phyloP scores from a whole-genome alignment of 2,888 invertebrate genomes.

The Eupithecia exiguata region DNA sequence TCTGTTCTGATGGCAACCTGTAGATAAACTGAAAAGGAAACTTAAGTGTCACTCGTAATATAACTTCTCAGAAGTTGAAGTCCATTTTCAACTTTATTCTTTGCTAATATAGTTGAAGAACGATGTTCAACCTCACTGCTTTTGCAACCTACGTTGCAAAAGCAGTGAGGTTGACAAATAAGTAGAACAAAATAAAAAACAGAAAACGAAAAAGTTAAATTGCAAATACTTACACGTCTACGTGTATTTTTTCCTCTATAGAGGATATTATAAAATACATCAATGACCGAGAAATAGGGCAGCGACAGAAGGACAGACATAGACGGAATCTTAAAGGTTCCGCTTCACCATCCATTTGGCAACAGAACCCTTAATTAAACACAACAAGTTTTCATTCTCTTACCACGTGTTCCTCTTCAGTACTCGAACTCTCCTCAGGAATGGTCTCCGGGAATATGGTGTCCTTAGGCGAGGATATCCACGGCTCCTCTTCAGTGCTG shows the following conservation, averaged over 20 bases:
- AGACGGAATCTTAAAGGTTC: not conserved
- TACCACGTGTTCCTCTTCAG: constrained; percentile 95
- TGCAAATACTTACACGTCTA: too few species aligned
- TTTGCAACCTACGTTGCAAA: too few species aligned
- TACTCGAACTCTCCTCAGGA: constrained; percentile 95
- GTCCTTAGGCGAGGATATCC: constrained; percentile 94
- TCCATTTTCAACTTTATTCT: not conserved
- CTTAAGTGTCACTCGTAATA: not conserved
- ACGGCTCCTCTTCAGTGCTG: constrained; percentile 87
- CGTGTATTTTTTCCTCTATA: not conserved
- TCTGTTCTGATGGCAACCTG: constrained; percentile 89
- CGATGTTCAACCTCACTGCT: too few species aligned
- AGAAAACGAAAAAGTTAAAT: too few species aligned
- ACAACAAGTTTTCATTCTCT: constrained; percentile 41
- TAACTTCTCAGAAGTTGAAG: not conserved
- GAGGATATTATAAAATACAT: too few species aligned
- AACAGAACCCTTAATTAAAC: not conserved
- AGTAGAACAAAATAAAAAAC: too few species aligned
- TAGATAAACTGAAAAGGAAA: constrained; percentile 87
- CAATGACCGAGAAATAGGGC: not conserved
- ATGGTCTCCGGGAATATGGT: constrained; percentile 96
- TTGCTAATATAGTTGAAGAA: not conserved
- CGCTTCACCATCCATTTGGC: not conserved
- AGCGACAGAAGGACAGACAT: not conserved
- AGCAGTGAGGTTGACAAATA: too few species aligned